phyloP scores from a whole-genome alignment of 2,113 vertebrate species.

The Hippotragus niger region DNA sequence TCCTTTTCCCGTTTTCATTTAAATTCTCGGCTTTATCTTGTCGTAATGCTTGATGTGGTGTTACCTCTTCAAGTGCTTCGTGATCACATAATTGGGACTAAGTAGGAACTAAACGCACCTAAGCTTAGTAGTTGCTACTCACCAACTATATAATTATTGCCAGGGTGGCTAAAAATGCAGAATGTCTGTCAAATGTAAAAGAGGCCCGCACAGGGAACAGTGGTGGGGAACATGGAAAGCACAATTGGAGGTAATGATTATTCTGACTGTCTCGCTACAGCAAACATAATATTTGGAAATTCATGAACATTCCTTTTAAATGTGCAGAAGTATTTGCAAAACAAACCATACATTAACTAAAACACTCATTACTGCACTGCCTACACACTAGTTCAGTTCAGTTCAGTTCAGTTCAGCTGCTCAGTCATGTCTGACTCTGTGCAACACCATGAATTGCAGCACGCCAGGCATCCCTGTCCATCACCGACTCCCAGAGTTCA shows the following conservation, averaged over 20 bases:
- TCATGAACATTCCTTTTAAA: slow-evolving; percentile 52
- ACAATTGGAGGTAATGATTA: slow-evolving; percentile 54
- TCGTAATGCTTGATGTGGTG: not conserved
- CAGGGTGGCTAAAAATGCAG: slow-evolving; percentile 58
- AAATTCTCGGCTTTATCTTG: slow-evolving; percentile 49
- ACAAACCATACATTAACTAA: slow-evolving; percentile 52
- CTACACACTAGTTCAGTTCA: not conserved
- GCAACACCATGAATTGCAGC: too few species aligned
- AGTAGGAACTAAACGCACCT: slow-evolving; percentile 48
- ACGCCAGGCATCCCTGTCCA: too few species aligned
- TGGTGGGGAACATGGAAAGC: slow-evolving; percentile 11
- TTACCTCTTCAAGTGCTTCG: slow-evolving; percentile 38
- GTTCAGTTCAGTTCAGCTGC: too few species aligned
- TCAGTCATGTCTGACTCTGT: too few species aligned
- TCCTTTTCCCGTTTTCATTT: not conserved
- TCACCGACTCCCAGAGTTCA: too few species aligned
- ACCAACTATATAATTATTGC: slow-evolving; percentile 53
- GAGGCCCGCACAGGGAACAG: not conserved
- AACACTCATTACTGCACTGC: not conserved
- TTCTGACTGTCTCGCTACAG: not conserved
- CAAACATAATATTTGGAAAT: slow-evolving; percentile 66
- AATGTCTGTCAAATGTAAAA: slow-evolving; percentile 40
- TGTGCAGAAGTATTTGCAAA: slow-evolving; percentile 35
- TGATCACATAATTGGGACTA: slow-evolving; percentile 46
- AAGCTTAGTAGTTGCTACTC: slow-evolving; percentile 50